phyloP scores from a whole-genome alignment of 2,888 invertebrate genomes.

The Zaprionus lineosus region DNA sequence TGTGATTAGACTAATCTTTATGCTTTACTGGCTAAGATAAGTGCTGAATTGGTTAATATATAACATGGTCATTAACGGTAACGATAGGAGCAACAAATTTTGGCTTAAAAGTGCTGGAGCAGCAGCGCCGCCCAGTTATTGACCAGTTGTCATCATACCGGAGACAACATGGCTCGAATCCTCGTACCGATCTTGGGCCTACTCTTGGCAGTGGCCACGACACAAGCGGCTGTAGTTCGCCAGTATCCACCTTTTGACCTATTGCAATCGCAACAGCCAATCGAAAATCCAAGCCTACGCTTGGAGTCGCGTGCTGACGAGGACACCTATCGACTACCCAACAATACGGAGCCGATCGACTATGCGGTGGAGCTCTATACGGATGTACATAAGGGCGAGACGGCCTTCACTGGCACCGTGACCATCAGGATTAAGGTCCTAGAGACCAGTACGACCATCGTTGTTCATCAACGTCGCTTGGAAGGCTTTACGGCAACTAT shows the following conservation, averaged over 20 bases:
- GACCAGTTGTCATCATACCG: constrained; percentile 45
- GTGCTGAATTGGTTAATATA: constrained; percentile 1
- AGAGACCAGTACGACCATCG: constrained; percentile 51
- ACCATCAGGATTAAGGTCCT: constrained; percentile 61
- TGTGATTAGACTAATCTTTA: constrained; percentile 61
- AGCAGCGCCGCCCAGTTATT: constrained; percentile 43
- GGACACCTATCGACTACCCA: constrained; percentile 84
- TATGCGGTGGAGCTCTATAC: constrained; percentile 83
- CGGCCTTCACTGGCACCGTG: constrained; percentile 66
- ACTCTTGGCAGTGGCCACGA: constrained; percentile 35
- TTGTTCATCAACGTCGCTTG: constrained; percentile 70
- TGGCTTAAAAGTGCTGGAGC: constrained; percentile 48
- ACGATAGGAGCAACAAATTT: constrained; percentile 2
- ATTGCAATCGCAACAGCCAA: constrained; percentile 13
- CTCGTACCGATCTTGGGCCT: constrained; percentile 39
- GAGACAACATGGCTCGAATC: constrained; percentile 57
- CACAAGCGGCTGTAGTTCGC: constrained; percentile 52
- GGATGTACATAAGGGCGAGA: constrained; percentile 67
- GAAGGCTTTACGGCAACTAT: constrained; percentile 53
- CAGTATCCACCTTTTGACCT: constrained; percentile 55
- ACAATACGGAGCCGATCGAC: constrained; percentile 84
- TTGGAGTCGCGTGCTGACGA: constrained; percentile 38
- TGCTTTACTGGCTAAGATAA: not conserved
- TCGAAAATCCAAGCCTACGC: constrained; percentile 55
- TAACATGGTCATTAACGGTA: not conserved